These are phyloP conservation scores for Sturmia bella DNA, from an alignment of 2,888 invertebrate genomes.

Conservation along the genomic window DNA sequence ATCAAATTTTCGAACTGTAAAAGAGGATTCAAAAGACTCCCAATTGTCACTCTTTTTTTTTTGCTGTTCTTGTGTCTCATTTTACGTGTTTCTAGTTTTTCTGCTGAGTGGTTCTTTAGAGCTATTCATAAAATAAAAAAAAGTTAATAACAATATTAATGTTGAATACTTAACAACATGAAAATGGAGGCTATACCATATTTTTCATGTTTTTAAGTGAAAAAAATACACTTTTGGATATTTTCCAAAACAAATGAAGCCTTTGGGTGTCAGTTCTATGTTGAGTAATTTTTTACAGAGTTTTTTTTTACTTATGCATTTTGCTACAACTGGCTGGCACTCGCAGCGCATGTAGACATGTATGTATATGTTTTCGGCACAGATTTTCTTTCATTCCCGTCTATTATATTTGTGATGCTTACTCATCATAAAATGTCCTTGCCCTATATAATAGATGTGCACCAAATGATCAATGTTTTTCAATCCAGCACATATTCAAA, in stretches of 20 bases:
- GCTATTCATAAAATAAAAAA: not conserved
- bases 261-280: conserved; percentile 64
- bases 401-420: conserved; percentile 55
- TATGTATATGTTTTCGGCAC: not conserved
- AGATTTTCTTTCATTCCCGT: not conserved
- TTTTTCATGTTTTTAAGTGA: conserved; percentile 2
- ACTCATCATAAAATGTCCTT: conserved; percentile 70
- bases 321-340: conserved; percentile 21
- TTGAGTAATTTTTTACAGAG: not conserved
- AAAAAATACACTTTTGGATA: conserved; percentile 43
- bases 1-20: no score
- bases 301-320: not conserved
- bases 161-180: conserved; percentile 49
- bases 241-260: conserved; percentile 67
- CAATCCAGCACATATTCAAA: conserved; percentile 2
- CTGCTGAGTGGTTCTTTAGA: not conserved
- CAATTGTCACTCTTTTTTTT: not conserved
- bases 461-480: conserved; percentile 63
- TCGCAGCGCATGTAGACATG: not conserved
- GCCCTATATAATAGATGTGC: conserved; percentile 63
- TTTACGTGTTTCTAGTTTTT: conserved; percentile 25
- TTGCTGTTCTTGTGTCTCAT: conserved; percentile 2
- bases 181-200: conserved; percentile 6
- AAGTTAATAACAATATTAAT: conserved; percentile 64
- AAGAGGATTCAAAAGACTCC: no score